phyloP scores from a whole-genome alignment of 2,113 vertebrate species.

The Hippocampus guttulatus region DNA sequence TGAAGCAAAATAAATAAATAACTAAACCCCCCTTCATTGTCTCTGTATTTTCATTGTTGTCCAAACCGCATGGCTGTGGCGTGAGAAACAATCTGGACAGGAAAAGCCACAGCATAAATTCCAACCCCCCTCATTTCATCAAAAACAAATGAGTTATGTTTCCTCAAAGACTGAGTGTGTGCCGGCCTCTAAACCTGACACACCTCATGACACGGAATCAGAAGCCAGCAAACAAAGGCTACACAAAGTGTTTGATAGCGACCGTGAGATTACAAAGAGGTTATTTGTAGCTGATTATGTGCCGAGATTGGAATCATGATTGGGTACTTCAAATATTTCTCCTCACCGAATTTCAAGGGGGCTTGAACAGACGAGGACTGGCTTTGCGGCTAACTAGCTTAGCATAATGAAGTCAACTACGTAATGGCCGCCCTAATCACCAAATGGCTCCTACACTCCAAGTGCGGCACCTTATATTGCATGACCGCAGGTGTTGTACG shows the following conservation, averaged over 20 bases:
- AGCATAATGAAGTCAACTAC: constrained; percentile 13
- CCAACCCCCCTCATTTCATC: constrained; percentile 32
- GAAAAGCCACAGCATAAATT: constrained; percentile 26
- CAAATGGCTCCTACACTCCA: constrained; percentile 7
- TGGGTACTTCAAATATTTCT: constrained; percentile 31
- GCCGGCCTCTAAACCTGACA: constrained; percentile 7
- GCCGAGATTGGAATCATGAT: constrained; percentile 61
- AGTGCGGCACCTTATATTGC: not conserved
- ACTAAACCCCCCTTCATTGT: constrained; percentile 23
- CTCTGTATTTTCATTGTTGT: constrained; percentile 13
- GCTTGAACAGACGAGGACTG: not conserved
- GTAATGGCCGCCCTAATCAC: constrained; percentile 5
- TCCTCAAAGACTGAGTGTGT: constrained; percentile 41
- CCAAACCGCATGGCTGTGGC: constrained; percentile 6
- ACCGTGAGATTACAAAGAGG: constrained; percentile 37
- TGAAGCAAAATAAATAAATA: constrained; percentile 2
- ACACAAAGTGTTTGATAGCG: constrained; percentile 38
- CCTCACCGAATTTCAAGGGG: constrained; percentile 14
- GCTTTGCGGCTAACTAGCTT: constrained; percentile 17
- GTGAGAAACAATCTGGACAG: not conserved
- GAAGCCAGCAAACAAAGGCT: constrained; percentile 36
- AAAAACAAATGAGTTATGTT: constrained; percentile 37
- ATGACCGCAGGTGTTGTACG: constrained; percentile 13
- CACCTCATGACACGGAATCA: constrained; percentile 41
- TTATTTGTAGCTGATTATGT: constrained; percentile 53